phyloP scores from a whole-genome alignment of 2,113 vertebrate species.

The Pterocles gutturalis region DNA sequence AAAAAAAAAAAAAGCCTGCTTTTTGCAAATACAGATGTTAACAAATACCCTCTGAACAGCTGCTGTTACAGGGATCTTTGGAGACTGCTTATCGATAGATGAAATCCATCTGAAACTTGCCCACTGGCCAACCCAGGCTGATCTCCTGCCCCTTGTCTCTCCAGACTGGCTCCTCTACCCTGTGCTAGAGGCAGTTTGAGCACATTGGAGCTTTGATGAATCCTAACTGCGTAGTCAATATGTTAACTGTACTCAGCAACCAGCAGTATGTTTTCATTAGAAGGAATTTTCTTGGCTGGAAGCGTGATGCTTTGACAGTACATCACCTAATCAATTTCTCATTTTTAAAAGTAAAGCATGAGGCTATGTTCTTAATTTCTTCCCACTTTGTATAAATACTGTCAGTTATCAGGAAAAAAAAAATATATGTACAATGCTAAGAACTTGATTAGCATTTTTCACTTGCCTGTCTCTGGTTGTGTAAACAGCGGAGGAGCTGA shows the following conservation, averaged over 20 bases:
- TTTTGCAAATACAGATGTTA: background rate
- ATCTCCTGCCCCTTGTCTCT: background rate
- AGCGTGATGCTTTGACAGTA: background rate
- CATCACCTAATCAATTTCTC: background rate
- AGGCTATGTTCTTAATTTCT: background rate
- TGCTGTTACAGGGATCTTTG: background rate
- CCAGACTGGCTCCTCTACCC: background rate
- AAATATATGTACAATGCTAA: background rate
- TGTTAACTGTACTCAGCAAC: background rate
- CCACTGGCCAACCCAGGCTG: rapidly evolving
- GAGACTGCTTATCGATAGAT: background rate
- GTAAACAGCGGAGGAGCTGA: background rate
- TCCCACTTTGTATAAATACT: background rate
- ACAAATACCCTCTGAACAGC: background rate
- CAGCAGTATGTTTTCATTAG: background rate
- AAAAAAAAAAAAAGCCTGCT: background rate
- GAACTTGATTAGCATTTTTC: background rate
- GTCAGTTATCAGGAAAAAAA: background rate
- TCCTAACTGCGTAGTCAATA: background rate
- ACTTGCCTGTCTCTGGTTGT: background rate
- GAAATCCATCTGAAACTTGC: background rate
- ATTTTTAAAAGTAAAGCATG: background rate
- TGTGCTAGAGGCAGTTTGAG: background rate
- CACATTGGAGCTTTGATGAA: background rate
- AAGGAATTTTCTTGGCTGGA: background rate